Conservation (phyloP, 37 sponge, comb jelly and placozoan species). For the Haliclona indistincta region DNA sequence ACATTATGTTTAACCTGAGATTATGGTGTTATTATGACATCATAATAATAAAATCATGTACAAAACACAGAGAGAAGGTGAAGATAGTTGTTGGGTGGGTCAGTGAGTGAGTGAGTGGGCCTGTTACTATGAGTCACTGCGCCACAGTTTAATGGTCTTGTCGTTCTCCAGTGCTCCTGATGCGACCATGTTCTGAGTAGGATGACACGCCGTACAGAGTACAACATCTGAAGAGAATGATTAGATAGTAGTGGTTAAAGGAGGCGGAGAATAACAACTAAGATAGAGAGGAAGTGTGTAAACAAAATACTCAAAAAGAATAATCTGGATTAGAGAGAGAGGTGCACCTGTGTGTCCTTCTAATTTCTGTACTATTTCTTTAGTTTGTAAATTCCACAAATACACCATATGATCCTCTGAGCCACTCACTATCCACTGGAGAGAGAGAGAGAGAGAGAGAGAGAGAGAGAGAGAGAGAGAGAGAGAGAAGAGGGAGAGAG, state of each 20-base stretch:
- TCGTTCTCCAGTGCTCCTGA: slow-evolving; percentile 90
- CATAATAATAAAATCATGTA: neutral
- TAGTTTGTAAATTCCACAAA: slow-evolving; percentile 98
- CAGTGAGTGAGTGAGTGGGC: neutral
- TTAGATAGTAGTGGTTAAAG: neutral
- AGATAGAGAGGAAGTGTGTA: neutral
- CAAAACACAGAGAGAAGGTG: neutral
- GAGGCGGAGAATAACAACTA: neutral
- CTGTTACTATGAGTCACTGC: slow-evolving; percentile 60
- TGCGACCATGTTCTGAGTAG: slow-evolving; percentile 96
- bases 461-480: too few species aligned
- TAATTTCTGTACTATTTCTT: slow-evolving; percentile 94
- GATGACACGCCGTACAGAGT: slow-evolving; percentile 93
- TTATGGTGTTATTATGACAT: neutral
- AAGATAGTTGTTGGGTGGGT: neutral
- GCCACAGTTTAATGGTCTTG: slow-evolving; percentile 97
- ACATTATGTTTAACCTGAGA: neutral
- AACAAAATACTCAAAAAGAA: too few species aligned
- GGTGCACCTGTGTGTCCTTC: slow-evolving; percentile 84
- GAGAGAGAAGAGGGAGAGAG: too few species aligned
- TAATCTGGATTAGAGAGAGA: too few species aligned
- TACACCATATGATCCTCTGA: slow-evolving; percentile 96
- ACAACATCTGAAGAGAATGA: slow-evolving; percentile 73
- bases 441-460: slow-evolving; percentile 5
- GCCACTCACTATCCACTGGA: slow-evolving; percentile 96